phyloP scores from a whole-genome alignment of 1,140 invertebrate species.

The Choristoneura fumiferana region DNA sequence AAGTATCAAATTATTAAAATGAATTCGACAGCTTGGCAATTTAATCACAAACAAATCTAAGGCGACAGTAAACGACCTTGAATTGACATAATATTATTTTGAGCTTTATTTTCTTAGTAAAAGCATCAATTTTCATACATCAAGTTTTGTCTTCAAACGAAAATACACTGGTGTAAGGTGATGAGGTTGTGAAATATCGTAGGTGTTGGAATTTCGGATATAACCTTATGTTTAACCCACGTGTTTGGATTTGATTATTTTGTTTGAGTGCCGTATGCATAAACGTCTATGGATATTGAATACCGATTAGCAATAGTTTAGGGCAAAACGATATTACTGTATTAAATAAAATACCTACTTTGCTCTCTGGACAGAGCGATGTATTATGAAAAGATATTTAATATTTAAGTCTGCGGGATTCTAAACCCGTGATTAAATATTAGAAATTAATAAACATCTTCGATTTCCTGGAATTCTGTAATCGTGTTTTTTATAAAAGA shows the following conservation, averaged over 20 bases:
- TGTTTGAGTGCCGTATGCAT: background rate
- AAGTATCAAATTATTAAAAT: background rate
- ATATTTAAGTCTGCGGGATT: too few relatives aligned
- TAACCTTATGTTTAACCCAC: conserved; percentile 13
- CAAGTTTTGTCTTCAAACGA: background rate
- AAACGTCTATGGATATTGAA: too few relatives aligned
- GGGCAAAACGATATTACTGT: too few relatives aligned
- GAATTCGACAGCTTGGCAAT: conserved; percentile 1
- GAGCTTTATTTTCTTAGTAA: background rate
- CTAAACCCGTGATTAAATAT: too few relatives aligned
- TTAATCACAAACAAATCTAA: conserved; percentile 3
- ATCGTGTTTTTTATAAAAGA: too few relatives aligned
- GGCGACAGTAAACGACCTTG: background rate
- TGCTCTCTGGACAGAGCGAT: too few relatives aligned
- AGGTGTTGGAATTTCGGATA: conserved; percentile 11
- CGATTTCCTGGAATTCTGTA: too few relatives aligned
- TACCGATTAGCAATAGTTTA: too few relatives aligned
- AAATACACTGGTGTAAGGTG: background rate
- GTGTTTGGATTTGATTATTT: conserved; percentile 4
- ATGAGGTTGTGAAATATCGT: conserved; percentile 8
- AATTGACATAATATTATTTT: background rate
- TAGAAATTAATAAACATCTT: too few relatives aligned
- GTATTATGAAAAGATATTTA: too few relatives aligned
- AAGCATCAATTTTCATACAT: background rate
- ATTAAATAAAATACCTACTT: too few relatives aligned